Conservation (phyloP, 2,888 invertebrate genomes). For the Cloeon dipterum region DNA sequence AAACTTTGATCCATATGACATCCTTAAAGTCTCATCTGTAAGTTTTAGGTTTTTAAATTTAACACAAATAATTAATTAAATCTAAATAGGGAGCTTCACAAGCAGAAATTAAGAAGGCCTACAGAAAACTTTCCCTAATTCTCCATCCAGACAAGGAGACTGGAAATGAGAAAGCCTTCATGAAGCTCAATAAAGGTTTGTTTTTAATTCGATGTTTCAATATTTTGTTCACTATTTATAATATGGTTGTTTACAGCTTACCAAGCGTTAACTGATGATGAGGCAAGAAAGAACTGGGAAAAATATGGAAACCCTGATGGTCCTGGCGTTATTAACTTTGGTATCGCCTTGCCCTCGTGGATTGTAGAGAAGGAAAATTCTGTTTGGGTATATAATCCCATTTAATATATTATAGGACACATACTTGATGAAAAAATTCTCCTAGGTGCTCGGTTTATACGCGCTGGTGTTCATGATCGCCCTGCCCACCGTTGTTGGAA, state of each 20-base stretch:
- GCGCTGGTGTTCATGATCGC: conserved; percentile 96
- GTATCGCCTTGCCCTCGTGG: conserved; percentile 98
- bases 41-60: conserved; percentile 12
- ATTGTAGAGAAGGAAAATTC: conserved; percentile 99
- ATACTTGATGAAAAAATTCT: conserved; percentile 3
- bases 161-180: conserved; percentile 91
- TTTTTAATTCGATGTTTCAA: conserved; percentile 6
- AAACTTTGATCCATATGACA: conserved; percentile 97
- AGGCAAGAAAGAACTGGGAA: conserved; percentile 93
- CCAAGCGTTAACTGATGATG: conserved; percentile 88
- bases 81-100: conserved; percentile 48
- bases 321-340: conserved; percentile 97
- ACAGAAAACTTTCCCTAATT: conserved; percentile 76
- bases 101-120: conserved; percentile 83
- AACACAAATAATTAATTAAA: not conserved
- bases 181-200: conserved; percentile 86
- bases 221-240: no score
- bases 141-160: conserved; percentile 96
- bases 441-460: conserved; percentile 58
- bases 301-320: conserved; percentile 99
- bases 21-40: conserved; percentile 67
- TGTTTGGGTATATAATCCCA: conserved; percentile 42
- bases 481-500: conserved; percentile 72
- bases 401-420: not conserved
- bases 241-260: no score